Base-by-base conservation (phyloP, 2,113 vertebrate species). In the Trogon melanurus region DNA sequence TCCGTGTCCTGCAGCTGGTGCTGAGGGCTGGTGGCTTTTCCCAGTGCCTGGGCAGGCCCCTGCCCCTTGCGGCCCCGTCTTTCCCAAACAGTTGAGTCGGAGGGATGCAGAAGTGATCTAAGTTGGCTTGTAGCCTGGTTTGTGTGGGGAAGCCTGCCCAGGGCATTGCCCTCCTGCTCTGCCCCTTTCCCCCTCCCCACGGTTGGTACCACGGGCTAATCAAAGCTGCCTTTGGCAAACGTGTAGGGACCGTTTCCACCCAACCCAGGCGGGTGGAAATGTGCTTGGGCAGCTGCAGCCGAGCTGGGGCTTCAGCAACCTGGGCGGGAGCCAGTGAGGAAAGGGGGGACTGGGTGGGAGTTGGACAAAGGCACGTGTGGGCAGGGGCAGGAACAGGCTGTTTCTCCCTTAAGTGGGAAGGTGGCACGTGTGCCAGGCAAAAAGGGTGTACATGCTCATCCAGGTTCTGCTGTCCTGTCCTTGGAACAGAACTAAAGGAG, bases 91-190 rank as follows among this genome's bases (percentile, higher is more conserved):
- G 5, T 4, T n/a, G 54, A 30, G 3, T 9, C 0, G 2, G 13
- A 34, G 15, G 11, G 8, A 2, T 51, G 22, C 6, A 32, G 61
- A 9, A 58, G 13, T 11, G 4, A 1, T 17, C 26, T 5, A 2
- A 0, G 0, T 1, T 17, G 23, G 15, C 25, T 54, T 21, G 32
- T 6, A 5, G 0, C 11, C 32, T n/a, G 10, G 13, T 34, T 45
- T 56, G 38, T 41, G 9, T 10, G 27, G 30, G 41, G 30, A 60
- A 56, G 26, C 16, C 16, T 57, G 54, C 5, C 48, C 18, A 8
- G 26, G 4, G 4, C 7, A 3, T 10, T 19, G 32, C 32, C 13
- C 10, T 25, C 26, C 26, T n/a, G 2, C 41, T 41, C 16, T 62
- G 27, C 23, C 60, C n/a, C 11, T 64, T 41, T 13, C 61, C 38